Evolutionary conservation across 2,113 vertebrate species (phyloP), one percentile per base, ranked within the genome.

Genomic region (Mugil cephalus): DNA sequence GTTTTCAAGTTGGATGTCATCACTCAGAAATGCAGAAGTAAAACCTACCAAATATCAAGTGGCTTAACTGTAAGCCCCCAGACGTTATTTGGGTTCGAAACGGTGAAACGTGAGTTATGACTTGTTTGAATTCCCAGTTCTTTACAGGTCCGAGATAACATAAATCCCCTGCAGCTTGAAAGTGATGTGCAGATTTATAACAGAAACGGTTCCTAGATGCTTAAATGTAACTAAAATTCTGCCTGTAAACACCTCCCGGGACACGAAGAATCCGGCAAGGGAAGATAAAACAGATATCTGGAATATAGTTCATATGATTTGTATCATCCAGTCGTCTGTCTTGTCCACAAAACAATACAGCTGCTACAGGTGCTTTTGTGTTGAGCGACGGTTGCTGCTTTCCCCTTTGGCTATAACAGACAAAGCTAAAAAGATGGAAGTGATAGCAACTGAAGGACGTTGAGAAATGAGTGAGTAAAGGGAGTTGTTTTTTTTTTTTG

Each of bases 251-350:
- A 30, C 5, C 24, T 2, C 24, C 24, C 5, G 24, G 24, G 24
- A 30, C 24, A 30, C 24, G 24, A 2, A 30, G 24, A 30, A 30
- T 5, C 24, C 24, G 5, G 24, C 24, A 30, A 30, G 24, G 24
- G 24, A 5, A 30, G 24, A 30, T 30, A 30, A 30, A 30, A 30
- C 1, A 8, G 40, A 24, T 15, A 56, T 4, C 1, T 8, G 6
- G 5, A 69, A 19, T 19, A 21, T 19, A 21, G n/a, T 59, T 45
- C 11, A 10, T 30, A 30, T 30, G 24, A 30, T 30, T 30, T 30
- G 2, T 30, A 30, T 17, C 64, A 18, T 66, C 34, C 46, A 78
- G 58, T 71, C 38, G 79, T 36, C 19, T 60, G 54, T 36, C n/a
- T 70, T 64, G 3, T 38, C 56, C 5, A 42, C 73, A 68, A 40